Evolutionary conservation across 1,140 invertebrate genomes (phyloP).

Genomic region (Drosophila prosaltans): DNA sequence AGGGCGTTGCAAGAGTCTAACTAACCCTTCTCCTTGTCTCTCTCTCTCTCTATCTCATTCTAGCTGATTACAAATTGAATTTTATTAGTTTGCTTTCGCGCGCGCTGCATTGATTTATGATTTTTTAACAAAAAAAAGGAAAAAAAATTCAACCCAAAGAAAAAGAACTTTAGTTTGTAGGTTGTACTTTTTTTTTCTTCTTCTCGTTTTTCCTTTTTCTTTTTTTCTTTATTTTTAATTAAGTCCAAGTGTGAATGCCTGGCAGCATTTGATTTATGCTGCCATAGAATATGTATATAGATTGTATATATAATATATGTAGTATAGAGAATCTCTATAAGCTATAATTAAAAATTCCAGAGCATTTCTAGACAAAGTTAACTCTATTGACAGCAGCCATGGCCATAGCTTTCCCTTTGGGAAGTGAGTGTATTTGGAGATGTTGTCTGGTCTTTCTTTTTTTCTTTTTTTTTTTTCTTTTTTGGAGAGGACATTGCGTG

Average conservation of each 20-base stretch:
- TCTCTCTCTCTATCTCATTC: neutral
- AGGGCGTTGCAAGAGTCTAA: slow-evolving; percentile 65
- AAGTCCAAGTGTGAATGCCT: slow-evolving; percentile 64
- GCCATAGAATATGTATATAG: slow-evolving; percentile 17
- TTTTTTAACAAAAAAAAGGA: slow-evolving; percentile 50
- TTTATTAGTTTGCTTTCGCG: slow-evolving; percentile 67
- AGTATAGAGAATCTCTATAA: slow-evolving; percentile 9
- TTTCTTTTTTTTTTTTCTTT: neutral
- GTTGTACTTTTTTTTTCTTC: slow-evolving; percentile 11
- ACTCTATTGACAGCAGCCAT: neutral
- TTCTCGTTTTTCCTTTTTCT: neutral
- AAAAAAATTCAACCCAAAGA: slow-evolving; percentile 18
- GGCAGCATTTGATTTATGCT: slow-evolving; percentile 67
- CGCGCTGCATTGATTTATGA: slow-evolving; percentile 74
- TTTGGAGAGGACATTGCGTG: slow-evolving; percentile 65
- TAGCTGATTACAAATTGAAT: slow-evolving; percentile 76
- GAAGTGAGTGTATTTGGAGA: neutral
- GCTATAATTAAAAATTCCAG: slow-evolving; percentile 66
- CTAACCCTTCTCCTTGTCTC: neutral
- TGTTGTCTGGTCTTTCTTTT: neutral
- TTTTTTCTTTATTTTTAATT: slow-evolving; percentile 54
- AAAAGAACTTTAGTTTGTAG: slow-evolving; percentile 42
- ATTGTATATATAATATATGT: neutral
- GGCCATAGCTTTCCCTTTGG: slow-evolving; percentile 62
- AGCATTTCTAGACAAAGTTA: slow-evolving; percentile 21